Base-by-base conservation (phyloP, 2,797 vertebrate species). In the Simalia tracyae region DNA sequence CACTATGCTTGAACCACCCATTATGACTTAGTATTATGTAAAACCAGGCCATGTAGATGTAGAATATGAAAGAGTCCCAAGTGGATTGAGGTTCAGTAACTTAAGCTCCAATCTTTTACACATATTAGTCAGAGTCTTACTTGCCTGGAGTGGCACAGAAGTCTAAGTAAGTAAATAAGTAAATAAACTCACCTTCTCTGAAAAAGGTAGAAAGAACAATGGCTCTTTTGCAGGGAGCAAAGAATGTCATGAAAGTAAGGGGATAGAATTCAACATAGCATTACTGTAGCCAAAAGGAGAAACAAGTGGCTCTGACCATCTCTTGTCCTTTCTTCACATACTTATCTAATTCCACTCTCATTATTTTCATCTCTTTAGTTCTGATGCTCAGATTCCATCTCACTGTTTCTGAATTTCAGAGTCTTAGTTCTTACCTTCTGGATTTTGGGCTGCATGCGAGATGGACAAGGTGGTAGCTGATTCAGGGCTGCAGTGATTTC, bases 381-480 rank as follows among this genome's bases (percentile, higher is more conserved):
- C 61, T 14, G 24, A 68, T 19, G 15, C 28, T 87, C 66, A 56
- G n/a, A 63, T 76, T 54, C 60, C 42, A 61, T 28, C 2, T 11
- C n/a, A 26, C 14, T 42, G 31, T 36, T 89, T 59, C 24, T 56
- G 64, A 59, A 28, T 24, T 26, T 89, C 89, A 4, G 0, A 50
- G 0, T 12, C 31, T 89, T 31, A 15, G 4, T 17, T 0, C 89
- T 94, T 88, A 99, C 99, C 98, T 99, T 99, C 95, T 98, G 98
- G 89, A 98, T 98, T 92, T 98, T 98, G 86, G 99, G 98, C 96
- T 99, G 99, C 96, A 99, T 98, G 14, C 99, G 98, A 86, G 99
- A 99, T 6, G 99, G 98, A 94, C 99, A 99, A 86, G 99, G 98
- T 5, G 99, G 99, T 95, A 99, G 98, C 96, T 98, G 98, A 97